Evolutionary conservation across 2,888 invertebrate genomes (phyloP), one percentile per base, ranked within the genome.

Genomic region (Seira ritae): DNA sequence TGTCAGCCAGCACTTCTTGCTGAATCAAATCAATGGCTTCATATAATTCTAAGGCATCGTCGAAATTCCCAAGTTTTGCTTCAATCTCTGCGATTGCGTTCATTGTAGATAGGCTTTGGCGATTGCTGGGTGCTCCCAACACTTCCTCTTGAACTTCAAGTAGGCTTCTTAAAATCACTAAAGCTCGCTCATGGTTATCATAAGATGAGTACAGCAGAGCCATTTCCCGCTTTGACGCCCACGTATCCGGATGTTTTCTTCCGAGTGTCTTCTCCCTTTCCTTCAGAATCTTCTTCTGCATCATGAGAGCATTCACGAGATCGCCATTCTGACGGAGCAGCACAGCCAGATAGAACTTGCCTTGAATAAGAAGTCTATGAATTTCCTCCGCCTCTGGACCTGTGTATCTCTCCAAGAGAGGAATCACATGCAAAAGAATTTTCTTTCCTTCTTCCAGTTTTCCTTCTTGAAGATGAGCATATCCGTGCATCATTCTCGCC

Each of bases 11-110:
- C 8, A 80, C 80, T 65, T 80, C 60, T 46, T 80, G 68, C 46
- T 73, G 68, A 42, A 80, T 80, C 23, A 80, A 19, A 37, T 73
- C 73, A 62, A 80, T 80, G 0, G 80, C 80, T 68, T 80, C 80
- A 15, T 73, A 74, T 12, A 80, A 19, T 46, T 80, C 80, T 15
- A 80, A 20, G 19, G 80, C 73, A 19, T 80, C 80, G 60, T 80
- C 80, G 22, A 73, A 80, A 24, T 73, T 80, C 55, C 80, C 80
- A 1, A 73, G 60, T 42, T 68, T 80, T 15, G 62, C 31, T 20
- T 80, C 80, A 12, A 80, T 60, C 24, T 80, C 80, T 15, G 80
- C 80, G 0, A 80, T 80, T 2, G 80, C 62, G 23, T 74, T 80
- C 80, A 80, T 80, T 22, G 73, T 80, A 0, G 31, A 1, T 23